phyloP scores from a whole-genome alignment of 35 echinoderm and acorn worm species.

The Lytechinus pictus region DNA sequence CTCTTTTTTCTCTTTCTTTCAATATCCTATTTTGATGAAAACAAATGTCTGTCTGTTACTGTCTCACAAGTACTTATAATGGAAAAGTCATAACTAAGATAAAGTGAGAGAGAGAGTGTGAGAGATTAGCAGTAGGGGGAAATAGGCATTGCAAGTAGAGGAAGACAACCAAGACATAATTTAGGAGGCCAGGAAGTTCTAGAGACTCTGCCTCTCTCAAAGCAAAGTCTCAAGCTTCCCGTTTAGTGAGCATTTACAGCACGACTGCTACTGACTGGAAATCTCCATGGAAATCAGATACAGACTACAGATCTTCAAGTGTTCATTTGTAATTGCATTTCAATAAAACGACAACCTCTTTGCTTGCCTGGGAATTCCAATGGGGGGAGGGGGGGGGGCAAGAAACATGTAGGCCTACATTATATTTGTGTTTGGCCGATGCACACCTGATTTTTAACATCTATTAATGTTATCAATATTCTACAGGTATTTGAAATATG shows the following conservation, averaged over 20 bases:
- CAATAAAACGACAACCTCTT: neutral
- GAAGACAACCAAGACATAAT: neutral
- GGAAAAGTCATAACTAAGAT: neutral
- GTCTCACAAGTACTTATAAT: neutral
- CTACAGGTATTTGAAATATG: neutral
- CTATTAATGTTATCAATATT: neutral
- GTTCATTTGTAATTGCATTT: neutral
- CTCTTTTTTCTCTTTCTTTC: neutral
- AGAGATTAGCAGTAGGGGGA: neutral
- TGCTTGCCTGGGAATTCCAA: neutral
- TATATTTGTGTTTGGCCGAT: neutral
- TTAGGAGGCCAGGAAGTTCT: neutral
- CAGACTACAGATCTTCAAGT: neutral
- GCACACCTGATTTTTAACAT: neutral
- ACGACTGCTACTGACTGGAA: neutral
- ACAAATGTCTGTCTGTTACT: neutral
- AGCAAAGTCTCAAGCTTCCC: neutral
- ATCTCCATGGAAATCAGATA: constrained; percentile 12
- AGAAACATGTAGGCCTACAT: neutral
- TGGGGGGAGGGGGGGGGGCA: neutral
- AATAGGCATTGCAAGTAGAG: neutral
- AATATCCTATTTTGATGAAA: neutral
- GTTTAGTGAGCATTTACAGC: neutral
- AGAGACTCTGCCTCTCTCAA: neutral
- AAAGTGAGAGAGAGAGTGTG: neutral